These are phyloP conservation scores for Tinamus guttatus DNA, from an alignment of 2,113 vertebrate genomes.

Conservation along the genomic window DNA sequence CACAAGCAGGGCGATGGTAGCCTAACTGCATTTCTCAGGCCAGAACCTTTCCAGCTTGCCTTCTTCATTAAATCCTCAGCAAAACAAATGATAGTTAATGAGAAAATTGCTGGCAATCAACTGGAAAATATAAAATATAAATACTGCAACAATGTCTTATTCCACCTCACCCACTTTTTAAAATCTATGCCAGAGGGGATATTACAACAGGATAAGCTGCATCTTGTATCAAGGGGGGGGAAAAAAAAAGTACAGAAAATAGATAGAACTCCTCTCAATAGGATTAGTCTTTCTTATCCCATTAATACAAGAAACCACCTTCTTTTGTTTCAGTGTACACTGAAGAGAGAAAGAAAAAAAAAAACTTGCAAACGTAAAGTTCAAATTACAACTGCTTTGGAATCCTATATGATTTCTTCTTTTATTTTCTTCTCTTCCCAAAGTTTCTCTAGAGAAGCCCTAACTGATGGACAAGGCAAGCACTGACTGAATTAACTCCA, in stretches of 20 bases:
- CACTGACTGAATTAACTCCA: background rate
- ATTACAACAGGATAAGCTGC: background rate
- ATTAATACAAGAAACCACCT: slow-evolving; percentile 5
- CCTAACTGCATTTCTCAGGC: background rate
- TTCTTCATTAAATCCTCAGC: background rate
- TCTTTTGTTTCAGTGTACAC: slow-evolving; percentile 5
- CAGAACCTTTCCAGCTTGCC: background rate
- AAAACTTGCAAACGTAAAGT: background rate
- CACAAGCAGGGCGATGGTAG: background rate
- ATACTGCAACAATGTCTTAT: background rate
- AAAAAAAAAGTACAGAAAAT: background rate
- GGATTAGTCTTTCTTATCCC: slow-evolving; percentile 41
- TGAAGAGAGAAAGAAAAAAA: background rate
- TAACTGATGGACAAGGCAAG: background rate
- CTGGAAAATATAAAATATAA: background rate
- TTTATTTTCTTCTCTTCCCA: background rate
- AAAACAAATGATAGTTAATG: background rate
- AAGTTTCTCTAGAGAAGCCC: background rate
- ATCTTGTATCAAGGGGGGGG: background rate
- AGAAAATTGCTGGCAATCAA: background rate
- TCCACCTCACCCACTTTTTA: slow-evolving; percentile 15
- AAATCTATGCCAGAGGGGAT: background rate
- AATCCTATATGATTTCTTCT: background rate
- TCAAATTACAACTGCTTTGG: background rate
- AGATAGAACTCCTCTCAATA: slow-evolving; percentile 6